These are phyloP conservation scores for Myotis yumanensis DNA, from an alignment of 2,113 vertebrate genomes.

Conservation along the genomic window DNA sequence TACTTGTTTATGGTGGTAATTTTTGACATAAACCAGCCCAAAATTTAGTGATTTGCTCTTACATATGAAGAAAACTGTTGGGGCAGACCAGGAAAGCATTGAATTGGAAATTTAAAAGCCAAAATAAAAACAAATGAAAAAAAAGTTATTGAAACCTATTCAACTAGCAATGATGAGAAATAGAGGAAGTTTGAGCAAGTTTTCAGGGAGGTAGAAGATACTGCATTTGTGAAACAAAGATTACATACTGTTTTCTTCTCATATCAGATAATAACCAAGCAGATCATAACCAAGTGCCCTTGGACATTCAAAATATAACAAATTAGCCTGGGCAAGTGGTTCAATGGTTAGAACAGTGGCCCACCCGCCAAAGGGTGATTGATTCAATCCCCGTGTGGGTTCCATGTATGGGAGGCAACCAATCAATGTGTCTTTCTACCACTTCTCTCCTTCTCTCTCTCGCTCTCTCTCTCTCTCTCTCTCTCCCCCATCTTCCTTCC, in stretches of 20 bases:
- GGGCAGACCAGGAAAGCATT: not conserved
- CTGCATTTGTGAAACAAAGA: not conserved
- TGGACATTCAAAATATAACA: not conserved
- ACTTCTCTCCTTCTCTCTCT: too few species aligned
- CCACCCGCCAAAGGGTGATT: too few species aligned
- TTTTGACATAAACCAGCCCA: too few species aligned
- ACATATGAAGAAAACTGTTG: not conserved
- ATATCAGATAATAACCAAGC: too few species aligned
- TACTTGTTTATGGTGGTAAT: not conserved
- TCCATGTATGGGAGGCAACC: too few species aligned
- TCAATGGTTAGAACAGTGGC: too few species aligned
- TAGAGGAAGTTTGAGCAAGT: not conserved
- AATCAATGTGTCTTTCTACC: too few species aligned
- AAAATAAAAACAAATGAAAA: not conserved
- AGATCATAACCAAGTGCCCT: not conserved
- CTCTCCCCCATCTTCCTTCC: rapidly evolving
- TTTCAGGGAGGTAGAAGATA: not conserved
- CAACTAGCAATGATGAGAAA: not conserved
- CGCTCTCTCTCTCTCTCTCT: too few species aligned
- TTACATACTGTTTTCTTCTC: not conserved
- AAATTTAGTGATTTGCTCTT: not conserved
- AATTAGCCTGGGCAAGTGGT: not conserved
- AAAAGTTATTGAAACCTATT: not conserved
- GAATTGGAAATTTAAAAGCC: not conserved
- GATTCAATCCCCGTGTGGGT: too few species aligned